Conservation (phyloP, 2,113 vertebrate genomes). For the Petrocephalus zakoni region DNA sequence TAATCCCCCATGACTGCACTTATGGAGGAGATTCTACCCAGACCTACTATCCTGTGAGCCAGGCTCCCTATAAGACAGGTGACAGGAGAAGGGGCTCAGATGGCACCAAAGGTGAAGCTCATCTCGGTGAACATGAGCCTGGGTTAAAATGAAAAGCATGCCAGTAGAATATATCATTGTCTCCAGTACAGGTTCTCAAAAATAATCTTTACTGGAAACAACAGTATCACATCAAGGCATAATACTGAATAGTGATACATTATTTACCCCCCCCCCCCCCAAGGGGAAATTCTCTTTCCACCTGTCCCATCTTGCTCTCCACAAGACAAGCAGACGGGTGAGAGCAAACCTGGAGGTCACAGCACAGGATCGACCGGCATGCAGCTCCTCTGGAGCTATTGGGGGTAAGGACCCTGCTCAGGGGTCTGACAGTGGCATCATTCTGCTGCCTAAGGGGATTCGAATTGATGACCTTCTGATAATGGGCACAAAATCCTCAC, state of each 20-base stretch:
- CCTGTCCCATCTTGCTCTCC: background rate
- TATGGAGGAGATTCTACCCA: background rate
- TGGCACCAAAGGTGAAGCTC: background rate
- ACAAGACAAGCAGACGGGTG: background rate
- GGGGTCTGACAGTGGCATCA: background rate
- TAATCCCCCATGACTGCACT: background rate
- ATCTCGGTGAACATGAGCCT: background rate
- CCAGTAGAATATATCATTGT: background rate
- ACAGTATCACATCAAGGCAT: no score
- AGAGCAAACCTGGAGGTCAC: background rate
- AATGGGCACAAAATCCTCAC: background rate
- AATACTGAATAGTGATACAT: background rate
- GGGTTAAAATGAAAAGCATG: background rate
- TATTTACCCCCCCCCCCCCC: background rate
- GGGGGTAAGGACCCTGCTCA: background rate
- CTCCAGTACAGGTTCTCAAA: background rate
- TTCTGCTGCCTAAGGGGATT: background rate
- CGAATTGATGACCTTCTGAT: background rate
- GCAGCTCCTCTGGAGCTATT: background rate
- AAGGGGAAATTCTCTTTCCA: background rate
- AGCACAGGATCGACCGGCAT: background rate
- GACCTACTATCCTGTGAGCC: background rate
- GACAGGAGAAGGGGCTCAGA: background rate
- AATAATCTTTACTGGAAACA: background rate
- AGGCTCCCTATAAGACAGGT: background rate